Evolutionary conservation across 2,797 vertebrate species (phyloP), one percentile per base, ranked within the genome.

Genomic region (Remorina albescens): DNA sequence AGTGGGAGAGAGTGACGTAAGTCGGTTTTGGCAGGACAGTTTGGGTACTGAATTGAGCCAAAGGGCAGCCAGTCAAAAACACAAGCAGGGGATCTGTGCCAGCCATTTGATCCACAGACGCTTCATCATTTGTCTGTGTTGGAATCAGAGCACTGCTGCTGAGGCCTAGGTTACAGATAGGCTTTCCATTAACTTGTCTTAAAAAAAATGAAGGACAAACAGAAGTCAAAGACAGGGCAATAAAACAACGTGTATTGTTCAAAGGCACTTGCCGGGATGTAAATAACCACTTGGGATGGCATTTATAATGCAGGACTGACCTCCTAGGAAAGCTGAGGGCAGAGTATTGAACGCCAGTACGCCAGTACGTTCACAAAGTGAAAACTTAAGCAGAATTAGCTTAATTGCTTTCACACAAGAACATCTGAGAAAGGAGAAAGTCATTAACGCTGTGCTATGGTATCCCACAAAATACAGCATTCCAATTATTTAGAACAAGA

Each of bases 351-450:
- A 68, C 9, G 8, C n/a, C n/a, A n/a, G n/a, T n/a, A n/a, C n/a
- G 34, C 67, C 65, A 28, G 12, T 58, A 75, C 19, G 18, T 90
- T 65, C 78, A 67, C 46, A 83, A 87, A 91, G 73, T 86, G 80
- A 82, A 90, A 91, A 90, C 81, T 83, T 73, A 88, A 86, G 89
- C 89, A 89, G 82, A 91, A 91, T 86, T 87, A 80, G 63, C 82
- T 85, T 85, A 90, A 91, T 83, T 90, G 87, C 85, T 76, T 89
- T 88, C 71, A 80, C 71, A 59, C 65, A 71, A 70, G 37, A 74
- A 39, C n/a, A 21, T 80, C 58, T 59, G 71, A 75, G 70, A 85
- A 74, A 71, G 42, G 70, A 76, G 65, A 78, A 80, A 81, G 81
- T 59, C 78, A 85, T 91, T 75, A 87, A 75, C 36, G 67, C 44